A percentile compares a stretch with the other conserved stretches of the same genome.
phyloP scores from a whole-genome alignment of 2,888 invertebrate species.

The Oscheius sp. region DNA sequence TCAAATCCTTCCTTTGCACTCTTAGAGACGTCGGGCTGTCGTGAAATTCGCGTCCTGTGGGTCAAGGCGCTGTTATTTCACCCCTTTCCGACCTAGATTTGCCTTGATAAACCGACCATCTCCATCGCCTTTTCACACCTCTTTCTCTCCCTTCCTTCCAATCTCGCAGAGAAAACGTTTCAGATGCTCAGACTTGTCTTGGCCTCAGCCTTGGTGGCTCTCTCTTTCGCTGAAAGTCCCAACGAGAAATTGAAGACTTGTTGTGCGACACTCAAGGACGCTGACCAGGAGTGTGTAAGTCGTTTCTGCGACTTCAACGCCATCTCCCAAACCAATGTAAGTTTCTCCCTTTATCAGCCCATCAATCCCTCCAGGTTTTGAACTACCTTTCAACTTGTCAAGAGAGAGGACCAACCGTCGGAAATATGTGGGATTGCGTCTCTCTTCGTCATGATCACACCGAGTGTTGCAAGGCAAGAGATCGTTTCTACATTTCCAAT shows the following conservation, averaged over 20 bases:
- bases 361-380: slow-evolving; percentile 54
- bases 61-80: slow-evolving; percentile 28
- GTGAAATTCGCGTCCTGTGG: too few relatives aligned
- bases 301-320: slow-evolving; percentile 69
- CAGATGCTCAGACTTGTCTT: slow-evolving; percentile 21
- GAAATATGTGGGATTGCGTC: slow-evolving; percentile 70
- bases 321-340: slow-evolving; percentile 68
- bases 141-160: neutral
- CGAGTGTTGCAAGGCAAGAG: slow-evolving; percentile 64
- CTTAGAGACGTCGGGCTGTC: neutral
- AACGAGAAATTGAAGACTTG: slow-evolving; percentile 66
- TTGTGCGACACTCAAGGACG: slow-evolving; percentile 57
- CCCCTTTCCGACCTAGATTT: slow-evolving; percentile 24
- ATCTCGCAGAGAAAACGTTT: neutral
- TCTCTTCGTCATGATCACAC: slow-evolving; percentile 67
- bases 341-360: neutral
- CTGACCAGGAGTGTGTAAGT: slow-evolving; percentile 64
- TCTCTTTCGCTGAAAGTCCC: slow-evolving; percentile 10
- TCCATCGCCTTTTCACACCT: neutral
- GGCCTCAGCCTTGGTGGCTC: slow-evolving; percentile 3
- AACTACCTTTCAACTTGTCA: slow-evolving; percentile 67
- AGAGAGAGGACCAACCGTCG: slow-evolving; percentile 65
- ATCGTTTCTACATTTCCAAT: too few relatives aligned
- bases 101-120: slow-evolving; percentile 20
- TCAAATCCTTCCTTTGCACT: slow-evolving; percentile 12